Base-by-base conservation (phyloP, 2,797 vertebrate genomes). In the Tokudaia muenninki region DNA sequence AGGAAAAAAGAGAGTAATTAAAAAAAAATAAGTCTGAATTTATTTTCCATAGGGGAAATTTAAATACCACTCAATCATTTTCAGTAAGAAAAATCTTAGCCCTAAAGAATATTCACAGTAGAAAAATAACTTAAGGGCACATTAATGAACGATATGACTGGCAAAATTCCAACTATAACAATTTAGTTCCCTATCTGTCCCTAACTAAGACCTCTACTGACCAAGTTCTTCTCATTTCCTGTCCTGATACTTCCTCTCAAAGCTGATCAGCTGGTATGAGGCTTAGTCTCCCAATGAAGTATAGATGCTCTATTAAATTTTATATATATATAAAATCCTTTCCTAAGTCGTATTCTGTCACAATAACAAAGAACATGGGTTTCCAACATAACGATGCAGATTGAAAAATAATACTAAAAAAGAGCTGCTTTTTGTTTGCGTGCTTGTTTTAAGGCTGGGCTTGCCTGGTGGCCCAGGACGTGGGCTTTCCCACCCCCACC, bases 161-260 rank as follows among this genome's bases (percentile, higher is more conserved):
- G 19, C 19, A 95, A 87, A 92, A 87, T 86, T 95, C 34, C 65
- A 96, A 91, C 55, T 70, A 31, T 92, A 87, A 67, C 55, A 93
- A 90, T 78, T 52, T 92, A 59, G 67, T 61, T 87, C 4, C 6
- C 52, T 14, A 72, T 57, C 44, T 92, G 90, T 22, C 19, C 41
- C 63, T 94, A 97, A 93, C 90, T 89, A 90, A 92, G 55, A 37
- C n/a, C 77, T 97, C 72, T 81, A 83, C 8, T 96, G 91, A 65
- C 2, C 57, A 96, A 79, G 37, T 89, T 92, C 78, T 80, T 16
- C 50, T 81, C 74, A 80, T 77, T 95, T 95, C n/a, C 80, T 82
- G 4, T 57, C 65, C 92, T 92, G n/a, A 34, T 79, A 94, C 57
- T 95, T 96, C 17, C 65, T n/a, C 63, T 77, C 78, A n/a, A 95